These are phyloP conservation scores for Cochlearius cochlearius DNA, from an alignment of 2,113 vertebrate species.

Conservation along the genomic window DNA sequence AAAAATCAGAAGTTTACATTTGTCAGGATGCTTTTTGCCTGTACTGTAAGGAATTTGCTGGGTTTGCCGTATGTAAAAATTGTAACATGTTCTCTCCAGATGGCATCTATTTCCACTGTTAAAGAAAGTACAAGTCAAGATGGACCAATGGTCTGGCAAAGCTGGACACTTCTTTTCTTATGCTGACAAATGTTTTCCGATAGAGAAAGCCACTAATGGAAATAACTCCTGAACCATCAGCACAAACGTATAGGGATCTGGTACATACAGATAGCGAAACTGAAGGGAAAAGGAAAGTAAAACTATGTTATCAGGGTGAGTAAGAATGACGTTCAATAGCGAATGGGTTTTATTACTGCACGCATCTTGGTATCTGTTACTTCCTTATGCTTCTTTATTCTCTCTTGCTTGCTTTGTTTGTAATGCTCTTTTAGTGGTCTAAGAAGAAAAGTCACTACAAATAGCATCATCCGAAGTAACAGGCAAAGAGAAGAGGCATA, in stretches of 20 bases:
- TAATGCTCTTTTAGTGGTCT: background rate
- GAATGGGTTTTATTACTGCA: background rate
- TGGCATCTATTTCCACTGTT: background rate
- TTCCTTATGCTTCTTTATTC: background rate
- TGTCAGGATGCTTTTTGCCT: background rate
- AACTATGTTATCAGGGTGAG: background rate
- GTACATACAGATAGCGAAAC: background rate
- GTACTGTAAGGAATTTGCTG: background rate
- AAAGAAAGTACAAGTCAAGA: background rate
- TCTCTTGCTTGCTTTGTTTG: background rate
- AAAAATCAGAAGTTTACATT: background rate
- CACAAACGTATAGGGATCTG: background rate
- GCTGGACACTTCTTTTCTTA: background rate
- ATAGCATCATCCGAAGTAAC: background rate
- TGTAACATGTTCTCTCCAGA: background rate
- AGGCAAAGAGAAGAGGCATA: background rate
- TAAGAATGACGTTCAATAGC: background rate
- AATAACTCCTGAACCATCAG: background rate
- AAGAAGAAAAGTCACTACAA: background rate
- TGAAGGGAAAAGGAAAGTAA: background rate
- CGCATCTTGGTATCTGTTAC: rapidly evolving
- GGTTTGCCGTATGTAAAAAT: background rate
- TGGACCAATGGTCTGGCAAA: background rate
- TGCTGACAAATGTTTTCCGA: background rate
- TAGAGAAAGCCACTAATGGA: background rate